phyloP scores from a whole-genome alignment of 2,113 vertebrate species.

The Psittacara wagleri region DNA sequence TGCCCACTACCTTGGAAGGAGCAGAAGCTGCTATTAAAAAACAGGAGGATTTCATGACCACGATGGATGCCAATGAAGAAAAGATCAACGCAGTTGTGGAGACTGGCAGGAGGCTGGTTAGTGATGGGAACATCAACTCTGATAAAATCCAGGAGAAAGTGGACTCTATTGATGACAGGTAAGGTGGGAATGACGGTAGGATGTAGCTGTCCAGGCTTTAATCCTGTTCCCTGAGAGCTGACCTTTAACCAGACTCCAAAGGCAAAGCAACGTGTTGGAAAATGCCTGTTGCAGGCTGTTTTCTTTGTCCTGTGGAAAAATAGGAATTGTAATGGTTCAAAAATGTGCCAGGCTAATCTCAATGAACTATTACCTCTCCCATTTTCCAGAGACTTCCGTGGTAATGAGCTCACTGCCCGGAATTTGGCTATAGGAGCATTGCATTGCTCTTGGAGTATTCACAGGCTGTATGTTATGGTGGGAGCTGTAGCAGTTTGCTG shows the following conservation, averaged over 20 bases:
- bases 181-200: not conserved
- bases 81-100: constrained; percentile 95
- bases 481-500: not conserved
- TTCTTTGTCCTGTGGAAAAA: not conserved
- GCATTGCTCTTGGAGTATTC: not conserved
- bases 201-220: not conserved
- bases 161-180: constrained; percentile 97
- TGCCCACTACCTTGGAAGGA: constrained; percentile 93
- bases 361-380: not conserved
- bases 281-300: not conserved
- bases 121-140: constrained; percentile 92
- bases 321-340: not conserved
- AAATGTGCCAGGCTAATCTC: not conserved
- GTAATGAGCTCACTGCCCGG: not conserved
- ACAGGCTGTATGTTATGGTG: not conserved
- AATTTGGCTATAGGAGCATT: not conserved
- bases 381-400: not conserved
- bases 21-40: constrained; percentile 97
- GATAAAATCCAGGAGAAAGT: constrained; percentile 97
- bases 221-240: not conserved
- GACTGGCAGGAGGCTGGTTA: constrained; percentile 88
- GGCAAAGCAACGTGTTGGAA: not conserved
- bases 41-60: constrained; percentile 99
- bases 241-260: not conserved
- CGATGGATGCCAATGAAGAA: constrained; percentile 98